These are phyloP conservation scores for Parasteatoda lunata DNA, from an alignment of 2,888 invertebrate genomes.

Conservation along the genomic window DNA sequence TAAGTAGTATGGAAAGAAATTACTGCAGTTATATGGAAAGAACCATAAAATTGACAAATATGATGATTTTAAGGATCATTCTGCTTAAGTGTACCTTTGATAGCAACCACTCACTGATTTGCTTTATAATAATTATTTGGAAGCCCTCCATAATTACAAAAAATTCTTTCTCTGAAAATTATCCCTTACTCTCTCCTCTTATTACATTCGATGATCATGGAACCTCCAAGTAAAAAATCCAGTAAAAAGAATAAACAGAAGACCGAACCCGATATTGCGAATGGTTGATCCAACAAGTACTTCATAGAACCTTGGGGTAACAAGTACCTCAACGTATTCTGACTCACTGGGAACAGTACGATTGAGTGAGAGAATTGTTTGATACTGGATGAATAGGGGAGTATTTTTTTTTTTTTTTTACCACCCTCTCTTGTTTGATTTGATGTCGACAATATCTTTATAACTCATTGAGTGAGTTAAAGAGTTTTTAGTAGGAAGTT, in stretches of 20 bases:
- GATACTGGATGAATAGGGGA: slow-evolving; percentile 2
- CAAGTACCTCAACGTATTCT: neutral
- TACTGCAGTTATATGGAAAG: no score
- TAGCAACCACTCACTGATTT: no score
- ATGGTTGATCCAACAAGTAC: slow-evolving; percentile 24
- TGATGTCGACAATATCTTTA: neutral
- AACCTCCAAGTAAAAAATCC: neutral
- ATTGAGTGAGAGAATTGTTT: slow-evolving; percentile 13
- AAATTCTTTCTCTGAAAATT: no score
- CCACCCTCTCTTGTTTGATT: slow-evolving; percentile 9
- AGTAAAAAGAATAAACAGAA: slow-evolving; percentile 11
- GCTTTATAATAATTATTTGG: no score
- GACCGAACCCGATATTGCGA: neutral
- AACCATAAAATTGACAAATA: no score
- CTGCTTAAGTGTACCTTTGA: no score
- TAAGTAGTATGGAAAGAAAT: no score
- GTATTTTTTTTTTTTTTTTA: neutral
- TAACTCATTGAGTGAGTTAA: neutral
- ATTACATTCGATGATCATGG: no score
- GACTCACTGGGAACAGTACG: slow-evolving; percentile 24
- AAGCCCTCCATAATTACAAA: no score
- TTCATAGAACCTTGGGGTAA: neutral
- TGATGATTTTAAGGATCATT: no score
- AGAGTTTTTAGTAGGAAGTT: neutral
- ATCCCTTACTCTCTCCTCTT: no score